These are phyloP conservation scores for Tachyglossus aculeatus DNA, from an alignment of 2,797 vertebrate genomes.

Conservation along the genomic window DNA sequence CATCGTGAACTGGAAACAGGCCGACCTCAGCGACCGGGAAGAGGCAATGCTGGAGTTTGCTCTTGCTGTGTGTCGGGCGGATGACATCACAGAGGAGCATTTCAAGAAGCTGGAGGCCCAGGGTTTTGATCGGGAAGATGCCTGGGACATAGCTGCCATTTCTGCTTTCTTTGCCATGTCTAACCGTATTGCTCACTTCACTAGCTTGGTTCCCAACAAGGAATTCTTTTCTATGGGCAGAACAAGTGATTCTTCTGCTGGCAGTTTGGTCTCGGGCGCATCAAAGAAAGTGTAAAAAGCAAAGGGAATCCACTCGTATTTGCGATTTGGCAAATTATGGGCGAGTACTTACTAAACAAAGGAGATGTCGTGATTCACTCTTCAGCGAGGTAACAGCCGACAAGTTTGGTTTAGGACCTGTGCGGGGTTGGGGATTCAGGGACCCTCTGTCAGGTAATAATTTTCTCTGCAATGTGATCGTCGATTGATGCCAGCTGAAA, in stretches of 20 bases:
- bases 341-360: too few species aligned
- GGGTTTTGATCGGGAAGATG: slow-evolving; percentile 84
- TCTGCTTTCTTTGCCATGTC: slow-evolving; percentile 87
- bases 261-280: too few species aligned
- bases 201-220: slow-evolving; percentile 80
- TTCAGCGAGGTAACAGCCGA: too few species aligned
- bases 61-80: slow-evolving; percentile 77
- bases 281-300: too few species aligned
- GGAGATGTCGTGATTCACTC: slow-evolving; percentile 5
- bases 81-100: slow-evolving; percentile 83
- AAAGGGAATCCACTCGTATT: too few species aligned
- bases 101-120: slow-evolving; percentile 80
- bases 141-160: slow-evolving; percentile 86
- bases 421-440: too few species aligned
- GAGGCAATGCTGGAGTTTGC: slow-evolving; percentile 86
- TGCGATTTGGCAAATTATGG: too few species aligned
- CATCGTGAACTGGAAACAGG: slow-evolving; percentile 79
- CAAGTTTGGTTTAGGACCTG: too few species aligned
- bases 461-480: too few species aligned
- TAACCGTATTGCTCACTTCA: slow-evolving; percentile 82
- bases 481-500: too few species aligned
- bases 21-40: slow-evolving; percentile 77
- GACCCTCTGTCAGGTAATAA: too few species aligned
- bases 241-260: neutral
- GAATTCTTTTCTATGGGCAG: slow-evolving; percentile 86